Base-by-base conservation (phyloP, 2,888 invertebrate genomes). In the Cactoblastis cactorum region DNA sequence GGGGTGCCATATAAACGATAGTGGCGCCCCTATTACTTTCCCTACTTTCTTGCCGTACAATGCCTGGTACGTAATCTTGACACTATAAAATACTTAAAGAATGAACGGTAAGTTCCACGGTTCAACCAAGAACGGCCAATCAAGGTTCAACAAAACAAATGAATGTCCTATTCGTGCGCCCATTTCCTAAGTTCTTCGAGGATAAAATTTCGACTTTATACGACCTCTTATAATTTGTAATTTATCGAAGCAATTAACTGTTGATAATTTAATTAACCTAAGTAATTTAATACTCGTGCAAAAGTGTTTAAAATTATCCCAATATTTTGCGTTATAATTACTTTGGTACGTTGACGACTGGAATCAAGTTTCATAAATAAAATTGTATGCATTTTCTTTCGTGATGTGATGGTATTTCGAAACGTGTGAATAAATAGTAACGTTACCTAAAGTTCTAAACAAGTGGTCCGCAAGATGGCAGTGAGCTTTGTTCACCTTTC, bases 151-250 rank as follows among this genome's bases (percentile, higher is more conserved):
- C 86, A 87, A 87, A 90, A 90, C 89, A 90, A 90, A 90, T 90
- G 90, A 90, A 90, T 90, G 89, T 89, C 89, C 80, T 87, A 87
- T 85, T 83, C 82, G 83, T 89, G 82, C 83, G 83, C 84, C 86
- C 87, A 86, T 89, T 89, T 89, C 87, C 83, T 86, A 88, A 88
- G 85, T 85, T 88, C 83, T 80, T 80, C 77, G 77, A 43, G 80
- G 80, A 77, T 80, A 80, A 80, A 77, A 78, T 77, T 81, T 78
- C 70, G 77, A 83, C n/a, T n/a, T 37, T 77, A 76, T 75, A 84
- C 80, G 81, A 81, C 77, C 76, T 71, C 65, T 63, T 75, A 71
- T 59, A 61, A 62, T 68, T 64, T 72, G 50, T 57, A 60, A 53
- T 64, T 59, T 63, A 61, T 55, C 50, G 59, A 63, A 67, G 59